Base-by-base conservation (phyloP, 2,797 vertebrate species). In the Rhinichthys osculus region DNA sequence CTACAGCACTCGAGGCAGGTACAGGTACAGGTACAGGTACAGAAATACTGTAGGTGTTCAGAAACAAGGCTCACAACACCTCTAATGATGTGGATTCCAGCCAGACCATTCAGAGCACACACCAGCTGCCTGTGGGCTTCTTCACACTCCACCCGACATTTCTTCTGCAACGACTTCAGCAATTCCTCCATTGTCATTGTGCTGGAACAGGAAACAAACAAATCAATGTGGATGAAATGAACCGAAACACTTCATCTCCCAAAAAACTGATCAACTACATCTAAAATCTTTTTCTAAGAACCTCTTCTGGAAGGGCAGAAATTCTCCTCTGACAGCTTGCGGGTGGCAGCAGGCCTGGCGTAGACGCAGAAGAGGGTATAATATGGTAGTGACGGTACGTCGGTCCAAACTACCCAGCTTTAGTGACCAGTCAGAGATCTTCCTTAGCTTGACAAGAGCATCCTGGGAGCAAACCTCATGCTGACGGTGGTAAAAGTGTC, bases 121-220 rank as follows among this genome's bases (percentile, higher is more conserved):
- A 99, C 98, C 83, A 99, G 88, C 89, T 99, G 98, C 81, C 98
- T 95, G 92, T 99, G 98, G 10, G 96, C 98, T 93, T 99, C 98
- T 92, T 99, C 98, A 90, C 98, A 99, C 90, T 99, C 98, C 0
- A 98, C 97, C 87, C 97, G 95, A 92, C 98, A 99, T 90, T 99
- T 99, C 94, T 99, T 99, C 95, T 99, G 98, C 93, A 99, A 92
- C 47, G 98, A 99, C 87, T 97, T 97, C 78, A 99, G 93, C 82
- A 99, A 94, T 85, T 99, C 98, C 90, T 99, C 98, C 98, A 99
- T 99, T 8, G 98, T 99, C 98, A 99, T 99, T 91, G 98, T 99
- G 93, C 98, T 99, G 84, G 44, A 88, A 10, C 84, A 92, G 73
- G 73, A 73, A 87, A 87, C 1, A 35, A 69, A 33, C 67, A 8